phyloP scores from a whole-genome alignment of 2,113 vertebrate species.

The Rhinoderma darwinii region DNA sequence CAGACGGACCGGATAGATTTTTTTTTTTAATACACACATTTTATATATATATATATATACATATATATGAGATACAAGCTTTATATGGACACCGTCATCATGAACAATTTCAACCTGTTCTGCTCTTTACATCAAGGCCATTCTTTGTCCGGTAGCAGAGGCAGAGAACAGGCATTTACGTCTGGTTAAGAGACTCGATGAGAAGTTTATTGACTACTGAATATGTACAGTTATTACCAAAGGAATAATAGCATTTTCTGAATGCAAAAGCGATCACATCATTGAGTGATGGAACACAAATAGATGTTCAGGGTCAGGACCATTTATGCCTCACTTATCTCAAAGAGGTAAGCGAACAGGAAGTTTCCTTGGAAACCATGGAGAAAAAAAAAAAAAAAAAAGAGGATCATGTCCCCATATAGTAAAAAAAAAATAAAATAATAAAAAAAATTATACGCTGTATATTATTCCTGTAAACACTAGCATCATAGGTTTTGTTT shows the following conservation, averaged over 20 bases:
- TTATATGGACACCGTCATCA: background rate
- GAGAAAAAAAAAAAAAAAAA: background rate
- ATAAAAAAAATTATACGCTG: no score
- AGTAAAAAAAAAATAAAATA: background rate
- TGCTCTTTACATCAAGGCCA: conserved; percentile 38
- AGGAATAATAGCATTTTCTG: conserved; percentile 16
- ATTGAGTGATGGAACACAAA: background rate
- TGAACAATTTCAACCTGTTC: conserved; percentile 11
- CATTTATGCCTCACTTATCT: background rate
- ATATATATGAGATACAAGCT: background rate
- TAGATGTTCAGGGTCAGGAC: background rate
- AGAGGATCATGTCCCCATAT: background rate
- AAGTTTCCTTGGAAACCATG: background rate
- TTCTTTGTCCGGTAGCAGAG: conserved; percentile 7
- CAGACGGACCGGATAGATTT: no score
- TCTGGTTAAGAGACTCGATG: background rate
- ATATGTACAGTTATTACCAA: background rate
- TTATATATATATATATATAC: no score
- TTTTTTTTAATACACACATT: no score
- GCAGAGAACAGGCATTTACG: conserved; percentile 16
- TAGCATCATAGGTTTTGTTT: no score
- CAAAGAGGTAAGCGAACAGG: background rate
- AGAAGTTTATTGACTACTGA: background rate
- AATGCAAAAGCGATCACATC: background rate
- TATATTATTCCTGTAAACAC: no score